Evolutionary conservation across 2,888 invertebrate genomes (phyloP), one percentile per base, ranked within the genome.

Genomic region (Eupithecia exiguata): DNA sequence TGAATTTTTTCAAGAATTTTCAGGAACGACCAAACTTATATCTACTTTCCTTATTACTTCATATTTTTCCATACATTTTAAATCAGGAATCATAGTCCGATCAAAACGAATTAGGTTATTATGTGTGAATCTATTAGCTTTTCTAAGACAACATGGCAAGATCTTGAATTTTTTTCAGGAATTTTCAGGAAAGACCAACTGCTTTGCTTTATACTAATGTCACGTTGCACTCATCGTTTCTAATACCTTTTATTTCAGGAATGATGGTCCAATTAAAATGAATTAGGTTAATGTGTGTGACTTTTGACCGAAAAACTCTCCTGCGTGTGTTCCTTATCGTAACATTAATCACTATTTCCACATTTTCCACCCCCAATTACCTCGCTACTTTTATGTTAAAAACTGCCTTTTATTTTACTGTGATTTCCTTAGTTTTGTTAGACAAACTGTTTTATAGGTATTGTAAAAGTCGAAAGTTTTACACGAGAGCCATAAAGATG

Each of bases 261-360:
- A 62, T 35, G 16, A 62, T 92, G 92, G 91, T 90, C 90, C 91
- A 92, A 93, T 94, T 93, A 92, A 91, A 92, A 92, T 89, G 88
- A 94, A 94, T 93, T 93, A 93, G 94, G 94, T 94, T 94, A 94
- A 94, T 94, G 89, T 91, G 89, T 91, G 89, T 90, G 91, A 88
- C 88, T 91, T 92, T 89, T 87, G 84, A 88, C 87, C 87, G 82
- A 87, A 85, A 89, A 87, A 87, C 87, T 88, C 88, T 82, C 83
- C 80, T 90, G 86, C 92, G 90, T 92, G 92, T 88, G 83, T 81
- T 82, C 84, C 88, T 91, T 93, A 94, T 94, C 94, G 88, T 91
- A 90, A 87, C 90, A 92, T 94, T 94, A 92, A 94, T 94, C 93
- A 94, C 25, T 58, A 58, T 25, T 58, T 58, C 93, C 92, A 92